Evolutionary conservation across 2,888 invertebrate genomes (phyloP), one percentile per base, ranked within the genome.

Genomic region (Drosophila rubida): DNA sequence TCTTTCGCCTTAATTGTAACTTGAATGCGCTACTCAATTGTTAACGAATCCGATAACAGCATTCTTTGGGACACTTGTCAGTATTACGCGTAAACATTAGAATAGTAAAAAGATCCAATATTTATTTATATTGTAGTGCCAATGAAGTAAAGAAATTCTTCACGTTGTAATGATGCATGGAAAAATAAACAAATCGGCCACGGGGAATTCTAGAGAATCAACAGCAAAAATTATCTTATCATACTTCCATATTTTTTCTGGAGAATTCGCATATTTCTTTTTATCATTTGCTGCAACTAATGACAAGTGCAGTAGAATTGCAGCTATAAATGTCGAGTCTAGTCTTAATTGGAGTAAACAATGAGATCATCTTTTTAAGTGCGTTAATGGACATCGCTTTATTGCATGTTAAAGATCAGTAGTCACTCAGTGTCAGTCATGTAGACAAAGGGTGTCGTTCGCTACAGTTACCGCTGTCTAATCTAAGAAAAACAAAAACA

Each of bases 391-490:
- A 19, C 27, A 7, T 11, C 30, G 30, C 46, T 30, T 11, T 14
- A 9, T 46, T 7, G 14, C 48, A 13, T 25, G 9, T 23, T 14
- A 23, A 23, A 25, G 50, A 37, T 50, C 25, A 50, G 16, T 39
- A 13, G 35, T 13, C 35, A 32, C n/a, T 32, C 11, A 37, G 11
- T 32, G 32, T 32, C 11, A 37, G 11, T 32, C 32, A 32, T 22
- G 30, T 30, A 7, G 11, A 8, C 7, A 19, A 37, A 2, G 27
- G 19, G 22, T 49, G 35, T 13, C 27, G 41, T 19, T 13, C 27
- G 41, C 19, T 42, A 50, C 19, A 25, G 25, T 6, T 32, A 48
- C 16, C 32, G 14, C n/a, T 7, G 13, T 53, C 41, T 53, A 53
- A 42, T 41, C 51, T 51, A 19, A 13, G n/a, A 5, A 19, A 27